Evolutionary conservation across 2,113 vertebrate genomes (phyloP).

Genomic region (Apodemus sylvaticus): DNA sequence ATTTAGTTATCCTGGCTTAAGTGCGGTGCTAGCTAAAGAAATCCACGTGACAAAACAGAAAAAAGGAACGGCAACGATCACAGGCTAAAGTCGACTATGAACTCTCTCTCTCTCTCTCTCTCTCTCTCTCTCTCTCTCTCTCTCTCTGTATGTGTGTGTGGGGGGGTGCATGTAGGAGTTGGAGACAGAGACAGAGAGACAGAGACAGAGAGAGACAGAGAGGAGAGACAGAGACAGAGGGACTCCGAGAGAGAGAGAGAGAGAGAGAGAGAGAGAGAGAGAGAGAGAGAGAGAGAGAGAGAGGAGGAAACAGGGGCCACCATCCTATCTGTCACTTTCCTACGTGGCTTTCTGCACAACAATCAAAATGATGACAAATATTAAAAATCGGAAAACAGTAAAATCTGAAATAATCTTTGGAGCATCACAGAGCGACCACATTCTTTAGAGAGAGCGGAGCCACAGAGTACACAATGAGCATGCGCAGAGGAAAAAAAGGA

Average conservation of each 20-base stretch:
- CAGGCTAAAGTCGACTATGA: neutral
- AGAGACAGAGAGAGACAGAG: too few species aligned
- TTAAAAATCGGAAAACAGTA: neutral
- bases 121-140: too few species aligned
- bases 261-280: too few species aligned
- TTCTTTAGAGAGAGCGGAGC: neutral
- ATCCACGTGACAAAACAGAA: neutral
- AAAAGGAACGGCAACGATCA: neutral
- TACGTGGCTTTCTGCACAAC: neutral
- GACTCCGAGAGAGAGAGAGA: too few species aligned
- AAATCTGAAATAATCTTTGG: neutral
- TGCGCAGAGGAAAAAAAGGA: neutral
- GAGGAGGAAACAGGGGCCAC: neutral
- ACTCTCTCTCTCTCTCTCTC: too few species aligned
- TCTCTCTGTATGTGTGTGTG: too few species aligned
- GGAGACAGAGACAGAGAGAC: neutral
- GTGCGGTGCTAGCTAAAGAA: neutral
- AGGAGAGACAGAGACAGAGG: rapidly evolving
- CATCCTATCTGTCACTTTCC: neutral
- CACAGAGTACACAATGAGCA: neutral
- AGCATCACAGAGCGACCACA: neutral
- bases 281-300: too few species aligned
- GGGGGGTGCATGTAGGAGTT: too few species aligned
- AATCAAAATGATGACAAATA: neutral
- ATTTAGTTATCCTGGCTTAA: neutral